Percentiles rank a stretch among this genome's conserved stretches.
These are phyloP conservation scores for Carduelis carduelis DNA, from an alignment of 2,797 vertebrate genomes.

Conservation along the genomic window DNA sequence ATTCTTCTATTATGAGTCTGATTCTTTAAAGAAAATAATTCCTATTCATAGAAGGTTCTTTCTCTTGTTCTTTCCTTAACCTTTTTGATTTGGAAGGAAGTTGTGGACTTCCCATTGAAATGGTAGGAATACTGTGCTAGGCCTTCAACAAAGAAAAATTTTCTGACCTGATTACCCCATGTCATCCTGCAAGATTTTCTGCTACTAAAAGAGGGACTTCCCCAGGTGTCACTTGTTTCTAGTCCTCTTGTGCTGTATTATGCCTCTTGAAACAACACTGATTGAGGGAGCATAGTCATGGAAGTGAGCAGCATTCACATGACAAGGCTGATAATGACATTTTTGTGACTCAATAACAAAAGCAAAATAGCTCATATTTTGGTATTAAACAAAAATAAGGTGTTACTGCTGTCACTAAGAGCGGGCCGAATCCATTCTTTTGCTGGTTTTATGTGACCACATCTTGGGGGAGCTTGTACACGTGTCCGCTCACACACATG, in stretches of 20 bases:
- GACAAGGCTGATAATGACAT: neutral
- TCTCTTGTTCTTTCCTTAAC: neutral
- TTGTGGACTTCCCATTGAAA: neutral
- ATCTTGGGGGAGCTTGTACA: neutral
- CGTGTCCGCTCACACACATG: accelerated
- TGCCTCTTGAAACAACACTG: neutral
- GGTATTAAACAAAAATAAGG: neutral
- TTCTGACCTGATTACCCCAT: accelerated
- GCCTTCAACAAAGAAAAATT: neutral
- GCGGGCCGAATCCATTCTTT: neutral
- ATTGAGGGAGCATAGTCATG: neutral
- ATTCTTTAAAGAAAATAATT: neutral
- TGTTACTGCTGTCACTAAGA: neutral
- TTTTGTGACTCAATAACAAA: neutral
- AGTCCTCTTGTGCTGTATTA: neutral
- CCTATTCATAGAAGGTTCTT: neutral
- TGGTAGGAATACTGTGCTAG: neutral
- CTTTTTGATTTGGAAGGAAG: neutral
- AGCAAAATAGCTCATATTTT: neutral
- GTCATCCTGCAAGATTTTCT: neutral
- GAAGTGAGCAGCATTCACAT: neutral
- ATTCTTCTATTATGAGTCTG: neutral
- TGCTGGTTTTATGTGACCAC: neutral
- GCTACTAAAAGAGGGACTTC: neutral
- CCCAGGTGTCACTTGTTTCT: neutral